A percentile compares a stretch with the other conserved stretches of the same genome.
Conservation (phyloP, 1,140 invertebrate genomes). For the Danaus plexippus region DNA sequence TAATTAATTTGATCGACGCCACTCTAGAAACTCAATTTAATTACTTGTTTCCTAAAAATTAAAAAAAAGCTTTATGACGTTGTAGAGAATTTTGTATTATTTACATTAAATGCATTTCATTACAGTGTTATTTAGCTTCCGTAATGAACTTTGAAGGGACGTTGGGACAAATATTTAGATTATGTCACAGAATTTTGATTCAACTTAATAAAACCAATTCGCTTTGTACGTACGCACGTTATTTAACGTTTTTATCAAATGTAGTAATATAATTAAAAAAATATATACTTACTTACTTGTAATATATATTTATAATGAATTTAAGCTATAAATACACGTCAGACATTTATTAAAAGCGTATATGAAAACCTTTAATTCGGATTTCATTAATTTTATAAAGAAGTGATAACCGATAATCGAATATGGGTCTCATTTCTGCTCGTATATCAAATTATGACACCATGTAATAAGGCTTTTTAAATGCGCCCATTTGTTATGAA, state of each 20-base stretch:
- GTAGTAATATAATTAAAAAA: too few relatives aligned
- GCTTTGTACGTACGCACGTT: too few relatives aligned
- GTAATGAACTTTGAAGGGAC: constrained; percentile 1
- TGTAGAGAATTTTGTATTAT: constrained; percentile 5
- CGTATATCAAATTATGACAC: constrained; percentile 35
- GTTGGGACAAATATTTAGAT: constrained; percentile 2
- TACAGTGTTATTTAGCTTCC: constrained; percentile 6
- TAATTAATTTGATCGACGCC: constrained; percentile 53
- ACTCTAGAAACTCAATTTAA: constrained; percentile 40
- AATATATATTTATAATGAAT: too few relatives aligned
- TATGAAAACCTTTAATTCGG: not conserved
- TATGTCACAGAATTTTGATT: not conserved
- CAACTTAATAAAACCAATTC: not conserved
- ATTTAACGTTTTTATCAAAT: too few relatives aligned
- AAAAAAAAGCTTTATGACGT: constrained; percentile 29
- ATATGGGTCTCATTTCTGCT: constrained; percentile 15
- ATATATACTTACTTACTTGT: too few relatives aligned
- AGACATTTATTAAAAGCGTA: too few relatives aligned
- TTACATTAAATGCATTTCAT: constrained; percentile 12
- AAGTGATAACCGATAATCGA: constrained; percentile 20
- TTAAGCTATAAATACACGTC: too few relatives aligned
- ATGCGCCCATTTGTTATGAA: constrained; percentile 50
- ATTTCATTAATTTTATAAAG: constrained; percentile 8
- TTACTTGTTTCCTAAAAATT: constrained; percentile 45
- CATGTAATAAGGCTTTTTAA: constrained; percentile 56